Conservation (phyloP, 2,113 vertebrate genomes). For the Illadopsis cleaveri region DNA sequence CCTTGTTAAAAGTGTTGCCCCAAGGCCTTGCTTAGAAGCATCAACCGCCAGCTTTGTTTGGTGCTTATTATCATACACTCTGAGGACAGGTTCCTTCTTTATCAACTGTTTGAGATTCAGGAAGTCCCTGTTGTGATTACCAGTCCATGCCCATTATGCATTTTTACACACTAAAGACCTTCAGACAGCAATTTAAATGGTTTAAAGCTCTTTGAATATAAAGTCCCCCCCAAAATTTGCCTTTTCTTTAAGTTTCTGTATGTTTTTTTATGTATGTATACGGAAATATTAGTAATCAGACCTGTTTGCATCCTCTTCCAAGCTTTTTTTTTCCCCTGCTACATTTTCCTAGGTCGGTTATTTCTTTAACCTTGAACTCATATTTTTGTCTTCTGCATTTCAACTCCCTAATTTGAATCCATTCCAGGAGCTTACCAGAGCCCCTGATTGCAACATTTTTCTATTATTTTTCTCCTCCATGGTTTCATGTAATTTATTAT, state of each 20-base stretch:
- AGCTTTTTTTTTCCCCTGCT: not conserved
- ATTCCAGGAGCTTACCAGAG: not conserved
- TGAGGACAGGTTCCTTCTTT: constrained; percentile 45
- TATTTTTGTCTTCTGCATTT: constrained; percentile 19
- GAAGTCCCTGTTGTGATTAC: constrained; percentile 59
- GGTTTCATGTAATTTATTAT: not conserved
- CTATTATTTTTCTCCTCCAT: not conserved
- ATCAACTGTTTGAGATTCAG: constrained; percentile 58
- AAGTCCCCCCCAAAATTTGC: not conserved
- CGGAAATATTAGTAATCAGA: not conserved
- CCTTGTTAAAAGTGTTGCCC: constrained; percentile 62
- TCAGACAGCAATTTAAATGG: constrained; percentile 24
- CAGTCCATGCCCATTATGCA: constrained; percentile 29
- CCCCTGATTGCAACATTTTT: not conserved
- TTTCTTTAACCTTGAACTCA: constrained; percentile 50
- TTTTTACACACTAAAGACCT: constrained; percentile 46
- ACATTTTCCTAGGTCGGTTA: not conserved
- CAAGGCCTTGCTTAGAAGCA: constrained; percentile 63
- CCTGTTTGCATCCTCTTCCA: not conserved
- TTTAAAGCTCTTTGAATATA: constrained; percentile 28
- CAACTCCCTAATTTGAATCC: constrained; percentile 1
- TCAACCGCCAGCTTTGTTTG: constrained; percentile 55
- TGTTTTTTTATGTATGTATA: not conserved
- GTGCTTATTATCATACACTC: constrained; percentile 58
- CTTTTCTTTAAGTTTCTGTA: not conserved